Evolutionary conservation across 2,797 vertebrate genomes (phyloP), one percentile per base, ranked within the genome.

Genomic region (Crotalus adamanteus): DNA sequence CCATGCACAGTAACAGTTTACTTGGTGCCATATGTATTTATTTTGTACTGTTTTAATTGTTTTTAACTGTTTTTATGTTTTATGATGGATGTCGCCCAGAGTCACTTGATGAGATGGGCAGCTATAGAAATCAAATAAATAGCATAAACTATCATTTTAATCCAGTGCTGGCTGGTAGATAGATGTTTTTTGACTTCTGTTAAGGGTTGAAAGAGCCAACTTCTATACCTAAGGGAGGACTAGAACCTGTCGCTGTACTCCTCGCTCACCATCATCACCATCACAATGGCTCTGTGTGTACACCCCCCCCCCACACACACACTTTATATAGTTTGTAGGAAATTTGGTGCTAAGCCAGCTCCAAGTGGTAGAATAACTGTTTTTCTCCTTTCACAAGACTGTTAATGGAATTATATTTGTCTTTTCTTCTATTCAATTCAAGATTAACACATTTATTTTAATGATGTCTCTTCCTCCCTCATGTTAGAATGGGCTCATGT

Each of bases 401-500:
- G 0, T 89, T 42, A 94, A 86, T 20, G 78, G 53, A 86, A 22
- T n/a, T 0, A 87, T 95, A 12, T 93, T 57, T 55, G 5, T 87
- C 51, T 90, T 87, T 51, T 31, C 28, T 37, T 31, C 20, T 90
- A 55, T 57, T 88, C 91, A 90, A 37, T 87, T 51, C 16, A 6
- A 89, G 59, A 13, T 92, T 91, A 14, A 51, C 85, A 55, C 59
- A 22, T n/a, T 85, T 20, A 12, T 69, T 90, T 3, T 91, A 37
- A 90, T n/a, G 0, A 28, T 57, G 26, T 11, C 69, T 92, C 8
- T 65, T 37, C 90, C 7, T 65, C 31, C 91, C 25, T 92, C 90
- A 85, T 92, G 2, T 65, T 97, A 99, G 99, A 99, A 99, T 0
- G 99, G 99, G 31, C 95, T 99, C 94, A 99, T 99, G 98, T 99